These are phyloP conservation scores for Panopea generosa DNA, from an alignment of 2,888 invertebrate genomes.

Conservation along the genomic window DNA sequence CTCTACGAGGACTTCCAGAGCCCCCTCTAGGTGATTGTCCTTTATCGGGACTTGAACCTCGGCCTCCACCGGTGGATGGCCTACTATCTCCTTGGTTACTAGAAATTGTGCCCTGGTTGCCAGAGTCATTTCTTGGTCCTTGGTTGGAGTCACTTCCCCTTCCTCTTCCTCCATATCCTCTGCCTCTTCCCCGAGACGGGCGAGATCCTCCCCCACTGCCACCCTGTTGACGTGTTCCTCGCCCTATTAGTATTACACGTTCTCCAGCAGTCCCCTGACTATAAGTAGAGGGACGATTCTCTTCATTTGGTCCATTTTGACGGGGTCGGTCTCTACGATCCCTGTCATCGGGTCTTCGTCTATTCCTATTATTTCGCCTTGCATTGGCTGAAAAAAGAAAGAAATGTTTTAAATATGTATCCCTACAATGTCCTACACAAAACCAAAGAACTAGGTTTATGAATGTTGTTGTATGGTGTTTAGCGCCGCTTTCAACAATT, in stretches of 20 bases:
- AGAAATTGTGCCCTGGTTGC: neutral
- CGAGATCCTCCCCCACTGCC: conserved; percentile 18
- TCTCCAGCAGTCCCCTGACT: conserved; percentile 48
- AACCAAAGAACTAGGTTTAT: no score
- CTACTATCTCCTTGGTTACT: neutral
- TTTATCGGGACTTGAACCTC: neutral
- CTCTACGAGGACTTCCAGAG: conserved; percentile 19
- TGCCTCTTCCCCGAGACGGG: conserved; percentile 29
- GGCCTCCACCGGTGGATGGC: neutral
- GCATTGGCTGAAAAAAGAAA: neutral
- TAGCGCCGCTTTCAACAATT: no score
- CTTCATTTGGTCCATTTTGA: conserved; percentile 17
- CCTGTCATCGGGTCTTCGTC: conserved; percentile 5
- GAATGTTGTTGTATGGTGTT: no score
- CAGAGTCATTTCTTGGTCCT: neutral
- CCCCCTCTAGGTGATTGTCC: conserved; percentile 3
- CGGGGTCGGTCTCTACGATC: conserved; percentile 26
- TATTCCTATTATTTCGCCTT: conserved; percentile 1
- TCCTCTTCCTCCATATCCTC: conserved; percentile 16
- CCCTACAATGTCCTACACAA: neutral
- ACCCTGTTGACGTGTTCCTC: conserved; percentile 50
- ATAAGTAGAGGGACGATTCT: conserved; percentile 19
- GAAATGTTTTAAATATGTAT: neutral
- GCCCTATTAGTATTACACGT: conserved; percentile 60
- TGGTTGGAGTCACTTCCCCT: neutral